Evolutionary conservation across 2,888 invertebrate genomes (phyloP), one percentile per base, ranked within the genome.

Genomic region (Cephus rjabovi): DNA sequence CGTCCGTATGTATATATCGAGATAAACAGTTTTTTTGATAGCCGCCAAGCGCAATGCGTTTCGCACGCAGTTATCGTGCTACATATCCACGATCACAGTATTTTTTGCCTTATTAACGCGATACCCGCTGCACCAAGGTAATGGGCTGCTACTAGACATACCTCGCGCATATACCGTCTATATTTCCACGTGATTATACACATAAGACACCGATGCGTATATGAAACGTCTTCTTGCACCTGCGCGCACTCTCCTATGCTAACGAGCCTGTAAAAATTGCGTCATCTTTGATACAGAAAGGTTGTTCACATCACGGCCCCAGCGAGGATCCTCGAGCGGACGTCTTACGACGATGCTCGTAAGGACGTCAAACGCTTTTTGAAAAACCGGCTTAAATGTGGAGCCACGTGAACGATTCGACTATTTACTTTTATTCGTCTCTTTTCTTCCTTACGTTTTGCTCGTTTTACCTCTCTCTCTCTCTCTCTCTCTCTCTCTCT

Each of bases 181-280:
- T 70, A 70, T 70, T 70, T 70, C 70, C 33, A 30, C 70, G 15
- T 30, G 70, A 70, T 30, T 40, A 70, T 34, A 23, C 71, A n/a
- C 15, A 34, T 12, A 34, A 71, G 12, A 34, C 34, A 70, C 11
- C 33, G 30, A 30, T n/a, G 23, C 71, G 11, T 71, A 23, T 31
- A 31, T 4, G 12, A 31, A 71, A 11, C 71, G 15, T 78, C 80
- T 76, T 81, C 80, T 56, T 79, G 78, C 84, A 83, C 81, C 82
- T 83, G 84, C 80, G 80, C 79, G 74, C 81, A 80, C 79, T 85
- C 79, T 75, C 71, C 78, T 81, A 80, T 83, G 86, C 86, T 89
- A 90, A 89, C 87, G 87, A 89, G 88, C 84, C 83, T 83, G 86
- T 88, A 88, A 89, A 88, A 88, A 89, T 89, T 89, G 87, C 89